phyloP scores from a whole-genome alignment of 2,797 vertebrate genomes.

The Heterohyrax brucei region DNA sequence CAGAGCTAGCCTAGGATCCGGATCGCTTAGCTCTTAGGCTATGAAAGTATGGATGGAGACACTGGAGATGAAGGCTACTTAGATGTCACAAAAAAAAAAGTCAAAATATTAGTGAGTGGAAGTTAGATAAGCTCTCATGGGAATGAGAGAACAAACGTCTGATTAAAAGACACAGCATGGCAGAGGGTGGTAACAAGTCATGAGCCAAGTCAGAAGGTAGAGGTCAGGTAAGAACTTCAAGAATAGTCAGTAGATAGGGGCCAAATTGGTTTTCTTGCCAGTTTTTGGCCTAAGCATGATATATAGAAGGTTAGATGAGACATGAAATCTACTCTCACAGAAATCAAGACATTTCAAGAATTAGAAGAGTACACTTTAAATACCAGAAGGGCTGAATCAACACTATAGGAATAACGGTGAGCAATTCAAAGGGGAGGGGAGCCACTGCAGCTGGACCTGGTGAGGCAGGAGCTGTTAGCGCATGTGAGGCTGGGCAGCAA shows the following conservation, averaged over 20 bases:
- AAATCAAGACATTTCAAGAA: not conserved
- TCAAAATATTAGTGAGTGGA: not conserved
- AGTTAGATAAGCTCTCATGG: not conserved
- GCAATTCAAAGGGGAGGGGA: not conserved
- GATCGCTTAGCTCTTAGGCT: not conserved
- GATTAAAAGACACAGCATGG: not conserved
- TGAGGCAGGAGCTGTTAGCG: not conserved
- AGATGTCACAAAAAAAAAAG: not conserved
- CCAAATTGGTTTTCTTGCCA: not conserved
- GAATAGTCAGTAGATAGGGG: not conserved
- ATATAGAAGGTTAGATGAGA: not conserved
- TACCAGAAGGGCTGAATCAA: not conserved
- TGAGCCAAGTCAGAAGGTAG: not conserved
- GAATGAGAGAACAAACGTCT: not conserved
- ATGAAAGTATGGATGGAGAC: not conserved
- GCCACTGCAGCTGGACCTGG: not conserved
- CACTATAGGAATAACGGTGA: not conserved
- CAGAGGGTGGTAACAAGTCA: not conserved
- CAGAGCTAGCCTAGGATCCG: not conserved
- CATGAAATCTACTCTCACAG: slow-evolving; percentile 43
- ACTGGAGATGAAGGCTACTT: not conserved
- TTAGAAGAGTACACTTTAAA: not conserved
- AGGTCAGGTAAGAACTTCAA: not conserved
- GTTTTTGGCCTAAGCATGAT: not conserved
- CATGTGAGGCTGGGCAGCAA: not conserved